Evolutionary conservation across 2,888 invertebrate species (phyloP).

Genomic region (Spilarctia lutea): DNA sequence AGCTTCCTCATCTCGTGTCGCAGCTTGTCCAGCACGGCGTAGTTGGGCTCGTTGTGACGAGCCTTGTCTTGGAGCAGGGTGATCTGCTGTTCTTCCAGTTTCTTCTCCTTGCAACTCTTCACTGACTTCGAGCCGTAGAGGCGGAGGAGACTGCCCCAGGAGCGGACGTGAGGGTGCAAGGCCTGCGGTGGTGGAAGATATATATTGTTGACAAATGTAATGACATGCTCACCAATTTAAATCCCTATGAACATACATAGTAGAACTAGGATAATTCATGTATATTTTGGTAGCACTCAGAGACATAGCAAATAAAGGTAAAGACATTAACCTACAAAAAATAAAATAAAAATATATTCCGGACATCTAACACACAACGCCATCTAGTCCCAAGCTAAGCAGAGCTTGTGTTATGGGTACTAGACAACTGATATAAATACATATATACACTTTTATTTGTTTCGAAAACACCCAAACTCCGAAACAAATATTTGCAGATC

Average conservation of each 20-base stretch:
- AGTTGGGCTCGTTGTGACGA: conserved; percentile 95
- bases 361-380: too few relatives aligned
- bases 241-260: not conserved
- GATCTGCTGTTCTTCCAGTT: conserved; percentile 96
- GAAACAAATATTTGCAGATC: too few relatives aligned
- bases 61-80: conserved; percentile 94
- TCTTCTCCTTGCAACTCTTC: conserved; percentile 96
- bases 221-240: not conserved
- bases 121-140: conserved; percentile 97
- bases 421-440: too few relatives aligned
- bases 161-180: conserved; percentile 97
- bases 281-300: too few relatives aligned
- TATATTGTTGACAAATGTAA: too few relatives aligned
- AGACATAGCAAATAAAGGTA: too few relatives aligned
- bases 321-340: too few relatives aligned
- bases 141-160: conserved; percentile 97
- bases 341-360: too few relatives aligned
- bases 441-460: too few relatives aligned
- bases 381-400: too few relatives aligned
- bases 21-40: conserved; percentile 95
- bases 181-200: conserved; percentile 73
- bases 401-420: too few relatives aligned
- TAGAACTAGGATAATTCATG: not conserved
- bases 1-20: conserved; percentile 93
- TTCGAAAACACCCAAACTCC: too few relatives aligned